Evolutionary conservation across 2,113 vertebrate species (phyloP).

Genomic region (Hippocampus zosterae): DNA sequence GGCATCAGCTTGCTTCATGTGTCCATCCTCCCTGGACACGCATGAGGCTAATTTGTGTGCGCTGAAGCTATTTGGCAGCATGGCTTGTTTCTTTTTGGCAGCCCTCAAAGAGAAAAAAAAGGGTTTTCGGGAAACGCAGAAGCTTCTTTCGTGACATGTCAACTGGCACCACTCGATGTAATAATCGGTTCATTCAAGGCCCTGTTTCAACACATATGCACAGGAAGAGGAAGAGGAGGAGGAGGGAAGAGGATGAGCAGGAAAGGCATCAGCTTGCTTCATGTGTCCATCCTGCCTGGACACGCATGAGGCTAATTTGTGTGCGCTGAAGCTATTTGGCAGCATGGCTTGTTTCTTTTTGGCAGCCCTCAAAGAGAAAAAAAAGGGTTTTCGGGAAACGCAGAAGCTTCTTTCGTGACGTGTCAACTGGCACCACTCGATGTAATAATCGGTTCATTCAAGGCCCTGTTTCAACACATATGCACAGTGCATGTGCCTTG

Average conservation of each 20-base stretch:
- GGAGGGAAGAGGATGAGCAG: slow-evolving; percentile 16
- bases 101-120: neutral
- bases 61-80: slow-evolving; percentile 8
- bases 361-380: neutral
- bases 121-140: neutral
- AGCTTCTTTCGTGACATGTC: neutral
- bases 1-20: neutral
- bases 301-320: slow-evolving; percentile 20
- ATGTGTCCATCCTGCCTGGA: slow-evolving; percentile 21
- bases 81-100: neutral
- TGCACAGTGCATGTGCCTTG: neutral
- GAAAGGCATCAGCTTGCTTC: neutral
- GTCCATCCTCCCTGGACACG: slow-evolving; percentile 37
- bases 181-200: neutral
- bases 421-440: slow-evolving; percentile 4
- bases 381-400: neutral
- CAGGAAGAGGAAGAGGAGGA: no score
- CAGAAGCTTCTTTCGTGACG: neutral
- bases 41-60: neutral
- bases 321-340: slow-evolving; percentile 11
- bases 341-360: neutral
- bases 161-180: slow-evolving; percentile 8
- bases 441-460: slow-evolving; percentile 1
- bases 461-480: neutral
- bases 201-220: neutral